Base-by-base conservation (phyloP, 2,888 invertebrate genomes). In the Aphodius granarius region DNA sequence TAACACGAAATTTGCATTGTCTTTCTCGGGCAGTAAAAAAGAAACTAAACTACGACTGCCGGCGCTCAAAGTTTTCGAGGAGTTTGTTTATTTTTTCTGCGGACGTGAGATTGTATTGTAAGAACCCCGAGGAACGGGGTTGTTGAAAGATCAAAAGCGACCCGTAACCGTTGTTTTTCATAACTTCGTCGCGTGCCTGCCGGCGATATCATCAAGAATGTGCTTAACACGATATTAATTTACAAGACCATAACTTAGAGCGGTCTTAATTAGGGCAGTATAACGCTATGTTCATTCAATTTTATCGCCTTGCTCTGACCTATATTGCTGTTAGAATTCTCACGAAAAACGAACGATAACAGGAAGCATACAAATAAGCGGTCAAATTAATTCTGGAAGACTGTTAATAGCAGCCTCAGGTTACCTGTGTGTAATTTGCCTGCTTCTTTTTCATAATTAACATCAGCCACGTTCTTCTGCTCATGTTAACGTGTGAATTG, bases 221-320 rank as follows among this genome's bases (percentile, higher is more conserved):
- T 43, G 43, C 43, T 43, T 43, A 43, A 43, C 43, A 81, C 82
- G 82, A 83, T 68, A 83, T 83, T 83, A 83, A 82, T 83, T 82
- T 68, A 68, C 68, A 83, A 81, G 82, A 81, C 81, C 77, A 83
- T 83, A 83, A 83, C 82, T 78, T 77, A 77, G 75, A 75, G 77
- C 76, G 76, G 76, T 76, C 78, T 68, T 68, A 68, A 68, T 68
- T 68, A 68, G 21, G 68, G 43, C 43, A 43, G 4, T 43, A 43
- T 43, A 43, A 3, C 43, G 43, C 43, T 43, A 43, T 43, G 43
- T 43, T 43, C 43, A 43, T 43, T 43, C 13, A 43, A 43, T 43
- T 43, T 43, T 43, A 43, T 43, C 43, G 43, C 43, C 43, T 9
- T 43, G 43, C 4, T 43, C 2, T 43, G 43, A 43, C 43, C 43